These are phyloP conservation scores for Heliconius aoede DNA, from an alignment of 2,888 invertebrate genomes.

Conservation along the genomic window DNA sequence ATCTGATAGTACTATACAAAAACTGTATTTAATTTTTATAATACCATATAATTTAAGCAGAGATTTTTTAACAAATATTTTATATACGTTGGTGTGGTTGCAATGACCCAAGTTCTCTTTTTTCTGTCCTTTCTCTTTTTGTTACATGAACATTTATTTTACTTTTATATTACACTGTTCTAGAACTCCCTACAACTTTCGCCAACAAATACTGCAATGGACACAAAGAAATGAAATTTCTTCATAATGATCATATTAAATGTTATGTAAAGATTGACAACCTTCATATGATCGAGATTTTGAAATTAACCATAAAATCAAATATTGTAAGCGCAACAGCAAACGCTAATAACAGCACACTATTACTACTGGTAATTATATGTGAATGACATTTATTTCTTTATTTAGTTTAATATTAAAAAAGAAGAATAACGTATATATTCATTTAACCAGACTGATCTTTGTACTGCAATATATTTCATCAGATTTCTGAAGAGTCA, in stretches of 20 bases:
- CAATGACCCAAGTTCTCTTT: not conserved
- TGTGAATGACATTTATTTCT: conserved; percentile 8
- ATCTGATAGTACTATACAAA: not conserved
- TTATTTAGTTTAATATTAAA: not conserved
- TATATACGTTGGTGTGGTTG: not conserved
- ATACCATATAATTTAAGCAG: not conserved
- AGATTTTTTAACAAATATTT: not conserved
- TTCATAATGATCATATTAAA: conserved; percentile 61
- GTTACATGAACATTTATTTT: not conserved
- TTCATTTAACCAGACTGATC: not conserved
- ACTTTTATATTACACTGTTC: conserved; percentile 40
- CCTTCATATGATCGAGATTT: conserved; percentile 69
- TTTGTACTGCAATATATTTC: not conserved
- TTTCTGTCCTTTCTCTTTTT: not conserved
- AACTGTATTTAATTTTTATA: not conserved
- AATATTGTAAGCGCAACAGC: conserved; percentile 64
- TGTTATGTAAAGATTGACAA: conserved; percentile 69
- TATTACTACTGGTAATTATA: conserved; percentile 60
- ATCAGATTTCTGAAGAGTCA: no score
- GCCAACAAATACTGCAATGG: conserved; percentile 68
- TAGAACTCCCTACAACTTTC: conserved; percentile 66
- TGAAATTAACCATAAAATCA: conserved; percentile 60
- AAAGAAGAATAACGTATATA: no score
- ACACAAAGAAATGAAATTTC: conserved; percentile 63
- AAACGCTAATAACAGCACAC: conserved; percentile 57